Evolutionary conservation across 2,888 invertebrate species (phyloP).

Genomic region (Leucophora obtusa): DNA sequence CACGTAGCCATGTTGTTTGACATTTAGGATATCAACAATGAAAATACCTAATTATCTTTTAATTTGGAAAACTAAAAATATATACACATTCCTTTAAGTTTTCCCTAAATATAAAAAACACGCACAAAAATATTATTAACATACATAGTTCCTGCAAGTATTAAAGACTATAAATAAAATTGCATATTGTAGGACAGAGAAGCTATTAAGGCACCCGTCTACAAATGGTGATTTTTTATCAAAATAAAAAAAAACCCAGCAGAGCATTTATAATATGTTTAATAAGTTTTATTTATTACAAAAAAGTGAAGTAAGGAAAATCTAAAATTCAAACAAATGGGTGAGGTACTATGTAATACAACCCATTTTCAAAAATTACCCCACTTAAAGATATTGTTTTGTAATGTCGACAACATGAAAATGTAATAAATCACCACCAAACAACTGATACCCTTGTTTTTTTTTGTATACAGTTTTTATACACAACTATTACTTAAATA

Average conservation of each 20-base stretch:
- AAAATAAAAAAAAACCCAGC: not conserved
- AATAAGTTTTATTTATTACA: not conserved
- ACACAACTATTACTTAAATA: not conserved
- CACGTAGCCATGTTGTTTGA: too few relatives aligned
- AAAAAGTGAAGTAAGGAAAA: not conserved
- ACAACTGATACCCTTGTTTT: not conserved
- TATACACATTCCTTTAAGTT: not conserved
- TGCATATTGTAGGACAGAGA: not conserved
- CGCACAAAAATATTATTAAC: not conserved
- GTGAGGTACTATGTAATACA: not conserved
- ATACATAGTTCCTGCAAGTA: not conserved
- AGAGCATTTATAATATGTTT: not conserved
- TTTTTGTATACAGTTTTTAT: not conserved
- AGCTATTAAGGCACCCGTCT: not conserved
- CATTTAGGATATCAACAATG: too few relatives aligned
- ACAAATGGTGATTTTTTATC: not conserved
- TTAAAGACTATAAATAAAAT: conserved; percentile 24
- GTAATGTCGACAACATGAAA: not conserved
- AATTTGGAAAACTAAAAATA: not conserved
- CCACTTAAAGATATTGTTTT: not conserved
- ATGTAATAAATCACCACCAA: not conserved
- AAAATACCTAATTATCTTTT: not conserved
- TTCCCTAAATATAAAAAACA: not conserved
- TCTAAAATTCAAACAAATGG: not conserved
- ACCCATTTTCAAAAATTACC: not conserved